Percentiles rank a stretch among this genome's conserved stretches.
phyloP scores from a whole-genome alignment of 2,797 vertebrate species.

The Myotis planiceps region DNA sequence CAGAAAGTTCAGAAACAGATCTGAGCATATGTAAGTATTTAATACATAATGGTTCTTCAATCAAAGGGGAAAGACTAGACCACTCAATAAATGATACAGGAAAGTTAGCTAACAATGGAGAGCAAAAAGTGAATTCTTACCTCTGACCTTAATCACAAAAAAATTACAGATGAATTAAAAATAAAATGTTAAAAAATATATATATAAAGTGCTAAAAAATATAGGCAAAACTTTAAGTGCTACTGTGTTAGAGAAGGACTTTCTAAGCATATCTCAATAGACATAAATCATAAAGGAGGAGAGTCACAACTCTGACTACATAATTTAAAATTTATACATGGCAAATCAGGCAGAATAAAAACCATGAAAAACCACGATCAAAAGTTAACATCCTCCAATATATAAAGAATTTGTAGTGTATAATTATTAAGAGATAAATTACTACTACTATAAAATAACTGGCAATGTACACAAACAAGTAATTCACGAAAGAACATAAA shows the following conservation, averaged over 20 bases:
- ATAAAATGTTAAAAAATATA: neutral
- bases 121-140: neutral
- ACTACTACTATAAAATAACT: neutral
- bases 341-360: neutral
- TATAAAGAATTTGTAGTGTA: neutral
- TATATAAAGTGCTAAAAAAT: neutral
- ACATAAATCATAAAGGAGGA: neutral
- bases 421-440: conserved; percentile 29
- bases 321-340: neutral
- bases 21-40: neutral
- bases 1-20: neutral
- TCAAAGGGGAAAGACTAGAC: neutral
- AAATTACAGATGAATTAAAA: neutral
- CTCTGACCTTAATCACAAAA: neutral
- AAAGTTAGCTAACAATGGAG: neutral
- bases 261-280: neutral
- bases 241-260: neutral
- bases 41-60: neutral
- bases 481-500: neutral
- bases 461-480: neutral
- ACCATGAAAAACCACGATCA: neutral
- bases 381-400: neutral
- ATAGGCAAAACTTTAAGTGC: neutral
- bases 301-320: neutral
- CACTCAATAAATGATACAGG: neutral